Base-by-base conservation (phyloP, 1,140 invertebrate genomes). In the Drosophila pseudoobscura region DNA sequence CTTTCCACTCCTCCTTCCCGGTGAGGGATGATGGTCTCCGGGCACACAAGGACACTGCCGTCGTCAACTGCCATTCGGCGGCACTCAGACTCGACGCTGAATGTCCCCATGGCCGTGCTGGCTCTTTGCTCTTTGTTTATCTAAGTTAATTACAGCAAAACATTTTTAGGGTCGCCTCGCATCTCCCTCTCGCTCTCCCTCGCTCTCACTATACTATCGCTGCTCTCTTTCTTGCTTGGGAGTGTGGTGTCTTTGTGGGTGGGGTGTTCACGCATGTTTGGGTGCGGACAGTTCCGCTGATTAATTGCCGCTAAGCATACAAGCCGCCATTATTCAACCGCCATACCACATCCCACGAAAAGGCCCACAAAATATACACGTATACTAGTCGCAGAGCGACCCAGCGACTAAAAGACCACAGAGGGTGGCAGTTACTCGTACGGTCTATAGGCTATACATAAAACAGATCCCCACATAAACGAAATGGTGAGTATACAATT, bases 131-230 rank as follows among this genome's bases (percentile, higher is more conserved):
- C 53, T 75, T 75, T 87, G 82, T 87, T 87, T 87, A 88, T 87
- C 83, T 88, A 88, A 87, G 82, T 87, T 88, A 87, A 87, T 87
- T 87, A 87, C 83, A 87, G 71, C 78, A 88, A 87, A 87, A 87
- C 82, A 87, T 87, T 87, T 80, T 87, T 78, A 78, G 83, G 78
- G 59, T 82, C 83, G 66, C 57, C 9, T 35, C 83, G 66, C 57
- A 0, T 24, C 66, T 24, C 54, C 55, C 50, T 49, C 17, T 44
- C 15, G 15, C 31, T 50, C 26, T 13, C 44, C 24, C n/a, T 49
- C 3, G 35, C 60, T 20, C 46, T 52, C 46, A 43, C 15, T 50
- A 3, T 11, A 39, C 35, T 39, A 39, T 11, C 9, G 8, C 8
- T 3, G 9, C 31, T 50, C 69, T 63, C 61, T 54, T 59, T 59